A percentile compares a stretch with the other conserved stretches of the same genome.
Conservation (phyloP, 2,797 vertebrate species). For the Anomalospiza imberbis region DNA sequence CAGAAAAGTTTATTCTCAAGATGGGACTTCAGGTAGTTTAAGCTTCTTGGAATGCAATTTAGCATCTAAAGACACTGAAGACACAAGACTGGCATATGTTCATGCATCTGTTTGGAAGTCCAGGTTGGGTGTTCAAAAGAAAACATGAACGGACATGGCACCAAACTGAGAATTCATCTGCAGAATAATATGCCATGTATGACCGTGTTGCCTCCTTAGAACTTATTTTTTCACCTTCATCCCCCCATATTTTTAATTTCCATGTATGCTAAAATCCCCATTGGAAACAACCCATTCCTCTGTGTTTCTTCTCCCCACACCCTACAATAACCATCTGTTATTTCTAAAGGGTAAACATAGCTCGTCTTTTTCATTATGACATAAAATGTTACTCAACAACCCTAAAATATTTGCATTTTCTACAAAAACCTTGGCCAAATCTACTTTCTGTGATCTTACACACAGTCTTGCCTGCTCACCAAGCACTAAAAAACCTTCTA, state of each 20-base stretch:
- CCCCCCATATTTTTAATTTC: neutral
- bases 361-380: neutral
- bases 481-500: neutral
- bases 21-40: neutral
- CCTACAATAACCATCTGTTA: slow-evolving; percentile 7
- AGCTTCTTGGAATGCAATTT: neutral
- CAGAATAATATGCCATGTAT: neutral
- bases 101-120: neutral
- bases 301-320: neutral
- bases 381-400: neutral
- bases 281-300: neutral
- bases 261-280: neutral
- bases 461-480: neutral
- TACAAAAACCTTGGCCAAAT: neutral
- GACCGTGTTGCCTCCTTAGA: neutral
- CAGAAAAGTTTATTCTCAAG: neutral
- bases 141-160: neutral
- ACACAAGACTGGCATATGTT: neutral
- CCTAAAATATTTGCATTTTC: neutral
- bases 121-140: neutral
- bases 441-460: neutral
- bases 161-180: neutral
- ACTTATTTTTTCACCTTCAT: neutral
- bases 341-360: slow-evolving; percentile 17
- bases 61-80: neutral